Conservation (phyloP, 2,113 vertebrate genomes). For the Fukomys damarensis region DNA sequence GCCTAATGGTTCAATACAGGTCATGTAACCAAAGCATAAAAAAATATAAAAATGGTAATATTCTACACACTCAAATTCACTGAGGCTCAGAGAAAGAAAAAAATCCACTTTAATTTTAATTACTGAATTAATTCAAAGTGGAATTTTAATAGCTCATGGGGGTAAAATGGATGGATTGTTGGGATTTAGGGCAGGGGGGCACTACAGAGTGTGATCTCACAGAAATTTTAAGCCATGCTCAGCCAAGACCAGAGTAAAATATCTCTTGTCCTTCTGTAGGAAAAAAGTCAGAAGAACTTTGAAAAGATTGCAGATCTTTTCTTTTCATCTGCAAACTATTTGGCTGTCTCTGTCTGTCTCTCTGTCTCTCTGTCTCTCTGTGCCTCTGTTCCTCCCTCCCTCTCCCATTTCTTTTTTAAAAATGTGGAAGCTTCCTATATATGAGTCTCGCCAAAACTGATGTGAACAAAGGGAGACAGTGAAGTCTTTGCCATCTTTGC, state of each 20-base stretch:
- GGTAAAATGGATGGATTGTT: background rate
- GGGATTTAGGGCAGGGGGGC: background rate
- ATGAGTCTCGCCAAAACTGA: constrained; percentile 9
- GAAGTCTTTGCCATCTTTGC: background rate
- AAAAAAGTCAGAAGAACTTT: background rate
- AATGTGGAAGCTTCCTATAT: background rate
- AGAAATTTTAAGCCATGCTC: constrained; percentile 35
- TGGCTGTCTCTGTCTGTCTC: background rate
- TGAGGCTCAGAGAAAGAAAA: constrained; percentile 18
- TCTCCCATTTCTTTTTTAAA: background rate
- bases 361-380: background rate
- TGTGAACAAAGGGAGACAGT: background rate
- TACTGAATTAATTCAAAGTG: background rate
- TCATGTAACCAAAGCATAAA: background rate
- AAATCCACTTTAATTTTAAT: background rate
- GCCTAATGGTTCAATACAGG: background rate
- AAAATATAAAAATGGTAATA: background rate
- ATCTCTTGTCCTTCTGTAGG: background rate
- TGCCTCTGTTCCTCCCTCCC: background rate
- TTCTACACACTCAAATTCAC: background rate
- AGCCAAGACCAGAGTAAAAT: background rate
- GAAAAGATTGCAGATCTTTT: no score
- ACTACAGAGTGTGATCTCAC: background rate
- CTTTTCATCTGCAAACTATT: background rate
- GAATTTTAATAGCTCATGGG: background rate